Evolutionary conservation across 2,113 vertebrate species (phyloP), one percentile per base, ranked within the genome.

Genomic region (Rhagologus leucostigma): DNA sequence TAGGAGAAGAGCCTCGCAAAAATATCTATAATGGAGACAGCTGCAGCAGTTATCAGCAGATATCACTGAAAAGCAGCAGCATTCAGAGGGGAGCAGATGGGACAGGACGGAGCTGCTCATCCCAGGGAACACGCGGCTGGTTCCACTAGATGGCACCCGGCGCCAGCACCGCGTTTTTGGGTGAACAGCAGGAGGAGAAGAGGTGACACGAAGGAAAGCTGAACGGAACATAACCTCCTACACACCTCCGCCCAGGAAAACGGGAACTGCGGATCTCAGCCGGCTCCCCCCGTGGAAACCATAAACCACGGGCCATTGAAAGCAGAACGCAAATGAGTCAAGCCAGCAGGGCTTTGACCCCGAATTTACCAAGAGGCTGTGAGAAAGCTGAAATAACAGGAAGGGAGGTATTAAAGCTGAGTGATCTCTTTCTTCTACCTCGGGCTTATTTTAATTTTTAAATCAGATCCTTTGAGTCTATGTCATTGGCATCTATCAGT

Each of bases 61-160:
- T 9, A 11, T 0, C 8, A 15, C 21, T 13, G 46, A 17, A 46
- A 21, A 53, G 62, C 75, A 60, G 46, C 81, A 32, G n/a, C 3
- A 4, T 2, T 69, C 68, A 1, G 70, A 42, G 46, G 19, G 60
- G 39, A 53, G 64, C 50, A 21, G 65, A 11, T 2, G 62, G 70
- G 83, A 18, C 7, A 0, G 47, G 20, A 5, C 0, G 0, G 63
- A 13, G 35, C 6, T 35, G 44, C 18, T 69, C 3, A 0, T 10
- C 7, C 5, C 13, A 4, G 47, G 17, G 44, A 60, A 2, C 11
- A 2, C 0, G 15, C 8, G n/a, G 30, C 6, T 44, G 9, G 13
- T 19, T 57, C 98, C 98, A 97, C 98, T 80, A 96, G 98, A 96
- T 97, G 98, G 98, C 97, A 97, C 76, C 92, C 96, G 35, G 50